These are phyloP conservation scores for Phymastichus coffea DNA, from an alignment of 1,140 invertebrate genomes.

Conservation along the genomic window DNA sequence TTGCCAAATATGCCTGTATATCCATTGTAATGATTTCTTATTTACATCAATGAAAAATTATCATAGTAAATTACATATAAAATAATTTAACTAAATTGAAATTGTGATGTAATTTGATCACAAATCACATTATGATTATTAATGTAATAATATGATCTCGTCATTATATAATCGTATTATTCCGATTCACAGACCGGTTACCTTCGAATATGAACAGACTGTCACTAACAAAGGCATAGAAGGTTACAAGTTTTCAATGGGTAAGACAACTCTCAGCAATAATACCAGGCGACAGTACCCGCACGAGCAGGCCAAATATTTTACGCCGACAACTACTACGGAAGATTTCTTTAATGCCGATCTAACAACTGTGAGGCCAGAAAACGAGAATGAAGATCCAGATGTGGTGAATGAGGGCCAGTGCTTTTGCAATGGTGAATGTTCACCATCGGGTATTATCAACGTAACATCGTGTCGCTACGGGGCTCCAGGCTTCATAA, in stretches of 20 bases:
- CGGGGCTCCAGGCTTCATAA: slow-evolving; percentile 67
- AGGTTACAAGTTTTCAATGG: slow-evolving; percentile 48
- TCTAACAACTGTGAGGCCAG: slow-evolving; percentile 29
- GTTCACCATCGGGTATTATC: slow-evolving; percentile 64
- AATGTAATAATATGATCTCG: slow-evolving; percentile 9
- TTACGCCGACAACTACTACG: slow-evolving; percentile 48
- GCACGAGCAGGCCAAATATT: slow-evolving; percentile 49
- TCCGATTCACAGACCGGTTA: slow-evolving; percentile 33
- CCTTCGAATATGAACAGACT: slow-evolving; percentile 42
- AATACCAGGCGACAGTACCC: slow-evolving; percentile 44
- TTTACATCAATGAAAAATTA: too few relatives aligned
- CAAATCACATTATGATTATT: too few relatives aligned
- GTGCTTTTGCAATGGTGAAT: slow-evolving; percentile 73
- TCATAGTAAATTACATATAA: too few relatives aligned
- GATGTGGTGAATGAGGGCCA: slow-evolving; percentile 62
- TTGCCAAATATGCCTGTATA: too few relatives aligned
- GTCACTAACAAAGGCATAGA: slow-evolving; percentile 40
- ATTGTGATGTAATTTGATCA: too few relatives aligned
- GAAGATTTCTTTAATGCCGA: slow-evolving; percentile 47
- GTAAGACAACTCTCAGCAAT: slow-evolving; percentile 51
- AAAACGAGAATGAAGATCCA: slow-evolving; percentile 46
- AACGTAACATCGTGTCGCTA: slow-evolving; percentile 56
- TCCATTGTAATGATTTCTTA: too few relatives aligned
- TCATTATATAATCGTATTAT: slow-evolving; percentile 32
- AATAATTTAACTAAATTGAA: too few relatives aligned